These are phyloP conservation scores for Lissonota sp. DNA, from an alignment of 2,888 invertebrate species.

Conservation along the genomic window DNA sequence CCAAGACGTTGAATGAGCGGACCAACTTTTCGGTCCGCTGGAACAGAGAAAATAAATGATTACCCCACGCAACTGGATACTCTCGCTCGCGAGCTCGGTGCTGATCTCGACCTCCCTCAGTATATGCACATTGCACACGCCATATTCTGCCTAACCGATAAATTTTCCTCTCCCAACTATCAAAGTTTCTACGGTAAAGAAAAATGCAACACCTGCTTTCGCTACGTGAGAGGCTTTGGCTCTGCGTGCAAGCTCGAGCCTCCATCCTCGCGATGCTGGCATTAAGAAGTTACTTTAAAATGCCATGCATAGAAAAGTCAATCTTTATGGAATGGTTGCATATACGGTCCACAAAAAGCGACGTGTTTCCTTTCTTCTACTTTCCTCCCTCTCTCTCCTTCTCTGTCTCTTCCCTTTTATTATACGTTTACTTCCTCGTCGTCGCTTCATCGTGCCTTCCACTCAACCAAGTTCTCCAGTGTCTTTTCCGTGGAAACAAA, in stretches of 20 bases:
- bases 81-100: neutral
- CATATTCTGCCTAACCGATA: slow-evolving; percentile 69
- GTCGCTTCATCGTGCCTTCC: neutral
- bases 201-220: slow-evolving; percentile 79
- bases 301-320: slow-evolving; percentile 80
- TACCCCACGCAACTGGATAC: slow-evolving; percentile 17
- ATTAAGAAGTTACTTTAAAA: slow-evolving; percentile 81
- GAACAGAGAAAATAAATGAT: slow-evolving; percentile 50
- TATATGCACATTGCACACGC: neutral
- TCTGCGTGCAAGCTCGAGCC: slow-evolving; percentile 4
- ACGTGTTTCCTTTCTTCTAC: slow-evolving; percentile 8
- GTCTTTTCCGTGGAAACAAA: slow-evolving; percentile 48
- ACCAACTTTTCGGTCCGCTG: slow-evolving; percentile 37
- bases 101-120: neutral
- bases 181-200: slow-evolving; percentile 79
- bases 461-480: slow-evolving; percentile 7
- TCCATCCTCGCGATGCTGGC: slow-evolving; percentile 72
- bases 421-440: neutral
- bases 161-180: slow-evolving; percentile 78
- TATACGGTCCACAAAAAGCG: slow-evolving; percentile 4
- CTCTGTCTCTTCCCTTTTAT: slow-evolving; percentile 4
- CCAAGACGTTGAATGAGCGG: slow-evolving; percentile 24
- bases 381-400: slow-evolving; percentile 14
- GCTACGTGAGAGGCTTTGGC: slow-evolving; percentile 69
- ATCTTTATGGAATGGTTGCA: slow-evolving; percentile 65